Evolutionary conservation across 2,797 vertebrate species (phyloP), one percentile per base, ranked within the genome.

Genomic region (Myripristis jacobus): DNA sequence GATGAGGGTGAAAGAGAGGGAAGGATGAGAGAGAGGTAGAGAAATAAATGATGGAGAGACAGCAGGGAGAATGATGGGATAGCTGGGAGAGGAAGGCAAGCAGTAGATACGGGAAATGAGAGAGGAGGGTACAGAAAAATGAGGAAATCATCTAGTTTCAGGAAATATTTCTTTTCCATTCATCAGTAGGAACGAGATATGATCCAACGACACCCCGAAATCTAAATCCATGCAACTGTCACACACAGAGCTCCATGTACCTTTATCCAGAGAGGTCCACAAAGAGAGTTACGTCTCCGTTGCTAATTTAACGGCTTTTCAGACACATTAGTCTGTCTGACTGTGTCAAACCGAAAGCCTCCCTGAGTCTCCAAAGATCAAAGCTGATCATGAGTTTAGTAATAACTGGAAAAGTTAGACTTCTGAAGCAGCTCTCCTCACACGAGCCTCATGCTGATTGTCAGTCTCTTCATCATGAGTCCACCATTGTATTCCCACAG

Each of bases 341-440:
- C 59, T 13, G 46, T 29, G 46, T 47, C 63, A 25, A 84, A 82
- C 65, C 73, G 59, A 79, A 77, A 59, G 77, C 84, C 83, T 91
- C 91, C 91, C 90, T 90, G 88, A 93, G 88, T 89, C 90, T 87
- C 72, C 68, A 70, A 63, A 83, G 65, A 89, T 84, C 75, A 85
- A 67, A 66, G 22, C 22, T 66, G 75, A 84, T 82, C 79, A 50
- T 70, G 64, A 46, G 19, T 83, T 78, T 50, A 47, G 55, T 36
- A 59, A 63, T 44, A 46, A 71, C 73, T 70, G 65, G 48, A 79
- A 79, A 87, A 70, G 64, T 73, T 64, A 0, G 59, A 76, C 27
- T 7, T 54, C 52, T 31, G 25, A 54, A 54, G 52, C 52, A 31
- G 52, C 52, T 18, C 34, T 36, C 34, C 25, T 31, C 27, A 29